Conservation (phyloP, 2,888 invertebrate genomes). For the Trissonchulus sp. region DNA sequence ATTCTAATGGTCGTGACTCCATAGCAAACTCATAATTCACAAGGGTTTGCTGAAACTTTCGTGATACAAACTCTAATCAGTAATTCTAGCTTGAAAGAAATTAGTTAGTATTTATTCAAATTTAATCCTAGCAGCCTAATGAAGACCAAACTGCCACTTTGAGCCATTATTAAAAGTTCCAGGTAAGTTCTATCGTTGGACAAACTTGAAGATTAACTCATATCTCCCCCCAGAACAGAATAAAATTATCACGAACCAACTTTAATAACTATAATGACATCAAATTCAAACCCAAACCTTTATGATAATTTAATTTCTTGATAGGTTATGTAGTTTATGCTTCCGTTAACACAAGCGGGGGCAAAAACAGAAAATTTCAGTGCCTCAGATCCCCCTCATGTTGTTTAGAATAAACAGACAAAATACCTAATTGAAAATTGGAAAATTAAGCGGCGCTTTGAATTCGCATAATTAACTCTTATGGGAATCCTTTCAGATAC, state of each 20-base stretch:
- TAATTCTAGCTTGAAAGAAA: neutral
- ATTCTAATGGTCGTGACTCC: neutral
- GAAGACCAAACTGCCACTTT: too few relatives aligned
- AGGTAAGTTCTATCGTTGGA: too few relatives aligned
- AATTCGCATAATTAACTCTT: neutral
- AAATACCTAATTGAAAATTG: neutral
- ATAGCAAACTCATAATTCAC: neutral
- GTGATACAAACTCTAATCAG: neutral
- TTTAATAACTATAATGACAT: too few relatives aligned
- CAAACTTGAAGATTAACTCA: neutral
- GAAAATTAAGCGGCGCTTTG: neutral
- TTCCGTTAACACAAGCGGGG: too few relatives aligned
- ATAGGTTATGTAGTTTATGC: too few relatives aligned
- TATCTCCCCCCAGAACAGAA: neutral
- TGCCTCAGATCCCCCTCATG: neutral
- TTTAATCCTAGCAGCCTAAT: too few relatives aligned
- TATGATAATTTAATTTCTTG: neutral
- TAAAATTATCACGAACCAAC: too few relatives aligned
- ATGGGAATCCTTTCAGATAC: neutral
- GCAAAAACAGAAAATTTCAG: neutral
- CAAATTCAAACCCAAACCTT: neutral
- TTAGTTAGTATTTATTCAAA: too few relatives aligned
- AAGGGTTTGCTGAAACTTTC: neutral
- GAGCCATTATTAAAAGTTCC: too few relatives aligned
- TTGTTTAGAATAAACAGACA: neutral